A percentile compares a stretch with the other conserved stretches of the same genome.
Conservation (phyloP, 2,113 vertebrate species). For the Girardinichthys multiradiatus region DNA sequence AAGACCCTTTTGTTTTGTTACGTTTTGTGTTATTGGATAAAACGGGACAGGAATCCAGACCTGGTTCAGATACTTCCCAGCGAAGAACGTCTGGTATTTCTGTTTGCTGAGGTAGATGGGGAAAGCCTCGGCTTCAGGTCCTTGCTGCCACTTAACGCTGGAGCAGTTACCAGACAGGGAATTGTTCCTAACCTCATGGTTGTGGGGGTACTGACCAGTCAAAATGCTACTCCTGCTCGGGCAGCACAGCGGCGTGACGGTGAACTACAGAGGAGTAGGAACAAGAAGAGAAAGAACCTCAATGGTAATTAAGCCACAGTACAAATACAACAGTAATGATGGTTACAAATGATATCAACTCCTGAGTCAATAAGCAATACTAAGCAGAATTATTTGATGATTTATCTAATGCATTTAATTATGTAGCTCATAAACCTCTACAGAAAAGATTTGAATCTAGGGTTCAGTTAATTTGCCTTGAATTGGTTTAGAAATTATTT, state of each 20-base stretch:
- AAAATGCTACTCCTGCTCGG: slow-evolving; percentile 83
- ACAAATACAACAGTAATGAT: no score
- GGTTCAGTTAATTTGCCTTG: no score
- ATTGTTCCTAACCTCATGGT: slow-evolving; percentile 83
- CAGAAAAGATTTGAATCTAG: no score
- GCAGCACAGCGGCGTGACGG: slow-evolving; percentile 82
- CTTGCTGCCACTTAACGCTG: slow-evolving; percentile 78
- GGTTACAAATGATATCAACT: no score
- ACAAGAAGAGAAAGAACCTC: slow-evolving; percentile 4
- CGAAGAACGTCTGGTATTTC: slow-evolving; percentile 83
- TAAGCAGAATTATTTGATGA: no score
- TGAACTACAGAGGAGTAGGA: slow-evolving; percentile 66
- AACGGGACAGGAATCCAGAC: slow-evolving; percentile 42
- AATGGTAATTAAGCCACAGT: neutral
- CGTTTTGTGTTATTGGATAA: neutral
- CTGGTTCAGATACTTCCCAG: slow-evolving; percentile 84
- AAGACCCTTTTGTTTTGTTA: no score
- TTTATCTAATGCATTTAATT: no score
- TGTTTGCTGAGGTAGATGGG: slow-evolving; percentile 78
- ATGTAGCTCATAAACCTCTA: no score
- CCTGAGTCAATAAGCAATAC: no score
- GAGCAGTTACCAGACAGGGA: slow-evolving; percentile 83
- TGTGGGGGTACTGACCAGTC: slow-evolving; percentile 82
- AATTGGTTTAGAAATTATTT: no score
- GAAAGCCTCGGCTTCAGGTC: slow-evolving; percentile 71